These are phyloP conservation scores for Odocoileus hemionus DNA, from an alignment of 2,113 vertebrate genomes.

Conservation along the genomic window DNA sequence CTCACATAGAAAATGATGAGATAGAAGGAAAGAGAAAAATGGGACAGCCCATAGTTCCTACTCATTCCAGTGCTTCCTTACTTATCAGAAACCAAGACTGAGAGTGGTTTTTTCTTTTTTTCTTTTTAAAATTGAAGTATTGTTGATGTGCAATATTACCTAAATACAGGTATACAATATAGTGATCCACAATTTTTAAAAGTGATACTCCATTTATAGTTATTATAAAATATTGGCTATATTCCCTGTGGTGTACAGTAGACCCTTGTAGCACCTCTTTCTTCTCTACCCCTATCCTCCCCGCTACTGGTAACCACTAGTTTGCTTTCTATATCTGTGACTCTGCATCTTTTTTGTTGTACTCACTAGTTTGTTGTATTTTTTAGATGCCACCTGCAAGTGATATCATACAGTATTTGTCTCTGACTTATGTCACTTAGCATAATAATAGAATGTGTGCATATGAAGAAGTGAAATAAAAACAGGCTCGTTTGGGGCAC, in stretches of 20 bases:
- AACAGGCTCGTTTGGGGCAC: not conserved
- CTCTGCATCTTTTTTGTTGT: not conserved
- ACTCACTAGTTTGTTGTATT: not conserved
- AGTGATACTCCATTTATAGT: not conserved
- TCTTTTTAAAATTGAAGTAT: not conserved
- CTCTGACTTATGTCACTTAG: not conserved
- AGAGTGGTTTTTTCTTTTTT: not conserved
- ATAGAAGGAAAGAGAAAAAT: not conserved
- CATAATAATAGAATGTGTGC: not conserved
- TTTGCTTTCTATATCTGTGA: not conserved
- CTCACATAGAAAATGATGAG: not conserved
- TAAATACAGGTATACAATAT: not conserved
- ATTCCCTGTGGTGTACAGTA: not conserved
- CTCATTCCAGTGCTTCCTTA: not conserved
- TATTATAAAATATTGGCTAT: not conserved
- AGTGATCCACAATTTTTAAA: not conserved
- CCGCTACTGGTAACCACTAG: not conserved
- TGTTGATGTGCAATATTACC: not conserved
- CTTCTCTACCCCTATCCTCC: not conserved
- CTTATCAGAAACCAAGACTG: not conserved
- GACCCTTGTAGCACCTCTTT: not conserved
- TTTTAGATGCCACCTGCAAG: not conserved
- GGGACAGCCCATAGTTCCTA: not conserved
- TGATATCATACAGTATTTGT: not conserved
- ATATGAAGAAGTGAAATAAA: constrained; percentile 19